A percentile compares a stretch with the other conserved stretches of the same genome.
Evolutionary conservation across 2,797 vertebrate species (phyloP).

Genomic region (Platalea minor): DNA sequence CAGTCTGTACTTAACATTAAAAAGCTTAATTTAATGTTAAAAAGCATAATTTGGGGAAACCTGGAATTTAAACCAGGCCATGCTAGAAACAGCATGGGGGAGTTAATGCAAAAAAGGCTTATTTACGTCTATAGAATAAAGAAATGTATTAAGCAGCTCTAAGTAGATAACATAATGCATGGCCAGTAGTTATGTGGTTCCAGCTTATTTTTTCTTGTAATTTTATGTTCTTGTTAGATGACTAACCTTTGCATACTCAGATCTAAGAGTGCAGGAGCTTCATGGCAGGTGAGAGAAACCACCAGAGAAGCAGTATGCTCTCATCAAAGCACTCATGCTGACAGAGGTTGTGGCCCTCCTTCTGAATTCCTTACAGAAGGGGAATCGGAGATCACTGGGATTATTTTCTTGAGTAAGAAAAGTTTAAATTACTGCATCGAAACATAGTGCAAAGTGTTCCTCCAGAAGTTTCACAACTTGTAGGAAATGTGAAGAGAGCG

Average conservation of each 20-base stretch:
- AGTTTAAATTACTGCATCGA: not conserved
- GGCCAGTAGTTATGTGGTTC: not conserved
- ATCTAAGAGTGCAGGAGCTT: not conserved
- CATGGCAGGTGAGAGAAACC: not conserved
- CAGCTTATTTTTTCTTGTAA: not conserved
- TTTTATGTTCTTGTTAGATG: not conserved
- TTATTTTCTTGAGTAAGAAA: not conserved
- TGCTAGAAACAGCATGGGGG: not conserved
- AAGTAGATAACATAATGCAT: not conserved
- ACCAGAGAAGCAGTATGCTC: not conserved
- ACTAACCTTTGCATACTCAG: not conserved
- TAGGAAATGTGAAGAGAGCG: not conserved
- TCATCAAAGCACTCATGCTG: not conserved
- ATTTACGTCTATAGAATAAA: not conserved
- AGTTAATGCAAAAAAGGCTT: not conserved
- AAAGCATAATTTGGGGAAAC: not conserved
- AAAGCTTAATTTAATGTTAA: not conserved
- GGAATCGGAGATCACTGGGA: not conserved
- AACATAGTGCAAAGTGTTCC: not conserved
- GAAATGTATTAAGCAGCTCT: not conserved
- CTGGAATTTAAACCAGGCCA: not conserved
- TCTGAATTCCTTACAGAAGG: not conserved
- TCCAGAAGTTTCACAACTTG: not conserved
- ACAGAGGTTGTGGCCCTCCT: not conserved
- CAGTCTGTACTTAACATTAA: not conserved